Evolutionary conservation across 2,888 invertebrate species (phyloP), one percentile per base, ranked within the genome.

Genomic region (Nudaria mundana): DNA sequence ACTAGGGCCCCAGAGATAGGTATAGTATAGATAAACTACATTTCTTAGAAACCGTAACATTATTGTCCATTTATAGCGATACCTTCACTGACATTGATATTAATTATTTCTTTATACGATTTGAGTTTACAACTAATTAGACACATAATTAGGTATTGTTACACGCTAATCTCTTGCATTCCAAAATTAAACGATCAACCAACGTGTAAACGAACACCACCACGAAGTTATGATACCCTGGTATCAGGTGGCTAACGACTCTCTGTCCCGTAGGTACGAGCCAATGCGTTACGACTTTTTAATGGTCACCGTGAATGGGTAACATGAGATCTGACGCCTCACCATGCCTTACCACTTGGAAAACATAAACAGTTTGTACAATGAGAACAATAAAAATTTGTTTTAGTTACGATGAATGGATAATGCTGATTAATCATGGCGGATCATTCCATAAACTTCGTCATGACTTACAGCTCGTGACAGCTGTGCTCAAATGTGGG

Each of bases 301-400:
- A 87, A 87, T 86, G 80, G 77, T 51, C 76, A 66, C 71, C 76
- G 84, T 86, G 86, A 87, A 87, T 85, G 83, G 75, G 87, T 83
- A 87, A 87, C 78, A 61, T 71, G 85, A 86, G 81, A 79, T 67
- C 71, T 63, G 67, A 73, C 66, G 73, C 67, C 71, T 71, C 51
- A 57, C 58, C 61, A 61, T 61, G 37, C 58, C 47, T 41, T 58
- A 52, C 54, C 60, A 59, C 58, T 58, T 49, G 75, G 70, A 76
- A 76, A 79, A 80, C 77, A 85, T 85, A 85, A 85, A 84, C 84
- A 83, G 75, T 71, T 68, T 71, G 62, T 59, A 52, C 61, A 66
- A 68, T 67, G 71, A 65, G 65, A 67, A 71, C 74, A 72, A 81
- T 81, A 76, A 79, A 78, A 81, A 81, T 79, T 52, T 75, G 78